Evolutionary conservation across 2,797 vertebrate genomes (phyloP), one percentile per base, ranked within the genome.

Genomic region (Lepus townsendii): DNA sequence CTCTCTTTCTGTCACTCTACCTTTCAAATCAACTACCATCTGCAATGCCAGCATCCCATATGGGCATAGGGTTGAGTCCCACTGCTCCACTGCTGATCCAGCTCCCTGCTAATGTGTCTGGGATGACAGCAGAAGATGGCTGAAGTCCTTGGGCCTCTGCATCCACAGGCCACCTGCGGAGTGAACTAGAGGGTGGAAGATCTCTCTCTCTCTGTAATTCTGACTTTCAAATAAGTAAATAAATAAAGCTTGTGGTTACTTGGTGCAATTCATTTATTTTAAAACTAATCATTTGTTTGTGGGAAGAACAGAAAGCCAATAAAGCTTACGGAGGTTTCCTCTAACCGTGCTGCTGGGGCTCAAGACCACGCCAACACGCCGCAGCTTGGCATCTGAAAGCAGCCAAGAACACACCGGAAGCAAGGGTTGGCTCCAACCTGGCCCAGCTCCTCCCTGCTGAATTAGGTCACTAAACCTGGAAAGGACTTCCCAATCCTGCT

Each of bases 251-350:
- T 92, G 82, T 77, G 10, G 54, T 95, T 96, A 80, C 0, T 0
- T 47, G 20, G 85, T 57, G 83, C 42, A 76, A 94, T 68, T 47
- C 96, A 96, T 95, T 94, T 94, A 72, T 83, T 78, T 3, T 88
- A 57, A 83, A 95, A 97, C 96, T 85, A 90, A 91, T 94, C 13
- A 7, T 73, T 91, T 88, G 52, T 65, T 96, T 97, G 92, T 79
- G 30, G 8, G 94, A 75, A 93, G 50, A 84, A 79, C 72, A 84
- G 52, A 52, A 57, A 75, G 2, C 13, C 50, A 69, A 89, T 82
- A 82, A 96, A 91, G 72, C 42, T 30, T 77, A 60, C 1, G 76
- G 71, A 72, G 47, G 22, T 57, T 66, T 72, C 71, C 65, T 94
- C 30, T 85, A 66, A 85, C 27, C 66, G 63, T 60, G 71, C 30